Evolutionary conservation across 37 sponge, comb jelly and placozoan species (phyloP).

Genomic region (Hormiphora californensis): DNA sequence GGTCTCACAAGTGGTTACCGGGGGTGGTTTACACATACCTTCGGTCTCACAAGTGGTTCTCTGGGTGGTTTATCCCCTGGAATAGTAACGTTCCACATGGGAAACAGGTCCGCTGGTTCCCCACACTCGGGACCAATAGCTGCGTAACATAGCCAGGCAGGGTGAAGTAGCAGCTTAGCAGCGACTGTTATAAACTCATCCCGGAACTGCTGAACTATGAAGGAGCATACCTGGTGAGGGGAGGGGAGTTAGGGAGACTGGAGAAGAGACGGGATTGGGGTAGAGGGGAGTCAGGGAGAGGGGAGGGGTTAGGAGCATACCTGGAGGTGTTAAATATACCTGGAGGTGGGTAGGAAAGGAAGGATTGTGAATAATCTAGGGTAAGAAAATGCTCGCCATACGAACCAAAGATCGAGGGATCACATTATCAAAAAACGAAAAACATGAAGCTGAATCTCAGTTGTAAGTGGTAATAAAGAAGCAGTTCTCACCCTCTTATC

Average conservation of each 20-base stretch:
- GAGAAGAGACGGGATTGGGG: too few relatives aligned
- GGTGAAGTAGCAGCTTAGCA: not conserved
- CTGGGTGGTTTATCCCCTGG: not conserved
- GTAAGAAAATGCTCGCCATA: too few relatives aligned
- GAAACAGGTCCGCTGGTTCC: not conserved
- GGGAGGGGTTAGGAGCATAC: too few relatives aligned
- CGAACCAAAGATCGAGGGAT: too few relatives aligned
- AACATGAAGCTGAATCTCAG: too few relatives aligned
- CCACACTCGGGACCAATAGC: constrained; percentile 22
- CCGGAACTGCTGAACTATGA: not conserved
- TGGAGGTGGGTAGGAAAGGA: too few relatives aligned
- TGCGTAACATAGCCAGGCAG: constrained; percentile 2
- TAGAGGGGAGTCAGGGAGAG: too few relatives aligned
- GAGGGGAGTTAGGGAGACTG: too few relatives aligned
- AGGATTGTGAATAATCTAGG: not conserved
- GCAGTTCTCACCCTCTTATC: not conserved
- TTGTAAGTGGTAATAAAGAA: not conserved
- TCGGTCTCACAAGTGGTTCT: constrained; percentile 19
- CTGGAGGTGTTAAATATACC: too few relatives aligned
- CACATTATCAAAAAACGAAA: too few relatives aligned
- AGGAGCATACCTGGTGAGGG: not conserved
- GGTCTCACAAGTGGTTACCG: constrained; percentile 29
- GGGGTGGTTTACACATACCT: too few relatives aligned
- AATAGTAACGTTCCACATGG: constrained; percentile 19
- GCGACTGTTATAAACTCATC: constrained; percentile 27